A percentile compares a stretch with the other conserved stretches of the same genome.
phyloP scores from a whole-genome alignment of 2,888 invertebrate genomes.

The Polyommatus iphigenia region DNA sequence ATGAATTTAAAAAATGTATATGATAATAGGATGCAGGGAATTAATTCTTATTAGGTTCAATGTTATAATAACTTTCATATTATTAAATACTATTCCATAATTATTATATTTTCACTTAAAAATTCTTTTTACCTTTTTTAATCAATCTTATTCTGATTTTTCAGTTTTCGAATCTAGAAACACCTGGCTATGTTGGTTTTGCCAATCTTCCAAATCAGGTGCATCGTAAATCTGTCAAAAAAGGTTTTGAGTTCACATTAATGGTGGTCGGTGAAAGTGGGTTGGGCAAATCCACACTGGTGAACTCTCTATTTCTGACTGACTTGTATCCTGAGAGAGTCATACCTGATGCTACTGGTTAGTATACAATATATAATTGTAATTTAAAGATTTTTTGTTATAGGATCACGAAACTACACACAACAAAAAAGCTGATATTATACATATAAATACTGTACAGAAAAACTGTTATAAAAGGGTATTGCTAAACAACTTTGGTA shows the following conservation, averaged over 20 bases:
- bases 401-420: too few species aligned
- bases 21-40: not conserved
- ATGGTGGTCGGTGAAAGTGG: conserved; percentile 98
- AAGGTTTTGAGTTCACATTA: conserved; percentile 97
- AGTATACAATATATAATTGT: conserved; percentile 43
- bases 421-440: too few species aligned
- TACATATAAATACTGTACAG: too few species aligned
- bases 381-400: too few species aligned
- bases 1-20: not conserved
- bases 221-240: conserved; percentile 97
- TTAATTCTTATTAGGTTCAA: too few species aligned
- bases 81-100: not conserved
- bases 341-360: conserved; percentile 92
- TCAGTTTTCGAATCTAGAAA: conserved; percentile 91
- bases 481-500: too few species aligned
- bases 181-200: conserved; percentile 94
- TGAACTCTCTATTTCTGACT: conserved; percentile 96
- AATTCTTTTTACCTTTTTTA: too few species aligned
- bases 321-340: conserved; percentile 96
- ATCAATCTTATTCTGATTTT: conserved; percentile 10
- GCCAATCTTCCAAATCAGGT: conserved; percentile 98
- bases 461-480: too few species aligned
- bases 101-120: not conserved
- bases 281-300: conserved; percentile 96
- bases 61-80: not conserved